Conservation (phyloP, 2,113 vertebrate species). For the Caracal caracal region DNA sequence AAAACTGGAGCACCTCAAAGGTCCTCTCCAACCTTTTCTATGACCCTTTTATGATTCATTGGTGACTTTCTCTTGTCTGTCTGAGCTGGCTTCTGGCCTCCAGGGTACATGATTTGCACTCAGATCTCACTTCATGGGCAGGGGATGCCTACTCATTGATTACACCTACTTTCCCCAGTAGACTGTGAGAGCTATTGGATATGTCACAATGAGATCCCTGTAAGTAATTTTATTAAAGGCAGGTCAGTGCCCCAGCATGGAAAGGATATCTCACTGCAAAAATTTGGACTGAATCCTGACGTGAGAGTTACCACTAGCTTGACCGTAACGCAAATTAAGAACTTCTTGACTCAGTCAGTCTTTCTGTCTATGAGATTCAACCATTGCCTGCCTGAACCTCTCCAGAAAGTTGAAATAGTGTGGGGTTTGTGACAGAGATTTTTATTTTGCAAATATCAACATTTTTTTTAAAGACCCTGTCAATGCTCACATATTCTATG, state of each 20-base stretch:
- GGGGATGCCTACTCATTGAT: neutral
- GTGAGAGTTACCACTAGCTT: neutral
- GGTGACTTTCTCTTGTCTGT: neutral
- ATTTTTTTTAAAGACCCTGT: neutral
- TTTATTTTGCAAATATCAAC: neutral
- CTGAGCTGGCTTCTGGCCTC: neutral
- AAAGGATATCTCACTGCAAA: neutral
- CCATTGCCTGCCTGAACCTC: fast-evolving
- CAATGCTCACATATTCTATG: neutral
- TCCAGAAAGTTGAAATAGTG: neutral
- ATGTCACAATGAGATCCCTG: neutral
- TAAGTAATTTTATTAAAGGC: neutral
- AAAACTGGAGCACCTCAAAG: neutral
- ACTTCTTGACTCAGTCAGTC: neutral
- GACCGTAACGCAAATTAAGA: neutral
- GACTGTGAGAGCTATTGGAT: neutral
- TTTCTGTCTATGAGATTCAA: fast-evolving
- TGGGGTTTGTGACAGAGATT: neutral
- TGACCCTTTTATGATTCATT: fast-evolving
- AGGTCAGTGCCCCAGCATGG: neutral
- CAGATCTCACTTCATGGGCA: neutral
- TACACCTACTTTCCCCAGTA: neutral
- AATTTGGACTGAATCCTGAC: neutral
- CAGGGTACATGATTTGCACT: neutral
- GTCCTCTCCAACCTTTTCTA: neutral